These are phyloP conservation scores for Graphium colonna DNA, from an alignment of 2,888 invertebrate genomes.

Conservation along the genomic window DNA sequence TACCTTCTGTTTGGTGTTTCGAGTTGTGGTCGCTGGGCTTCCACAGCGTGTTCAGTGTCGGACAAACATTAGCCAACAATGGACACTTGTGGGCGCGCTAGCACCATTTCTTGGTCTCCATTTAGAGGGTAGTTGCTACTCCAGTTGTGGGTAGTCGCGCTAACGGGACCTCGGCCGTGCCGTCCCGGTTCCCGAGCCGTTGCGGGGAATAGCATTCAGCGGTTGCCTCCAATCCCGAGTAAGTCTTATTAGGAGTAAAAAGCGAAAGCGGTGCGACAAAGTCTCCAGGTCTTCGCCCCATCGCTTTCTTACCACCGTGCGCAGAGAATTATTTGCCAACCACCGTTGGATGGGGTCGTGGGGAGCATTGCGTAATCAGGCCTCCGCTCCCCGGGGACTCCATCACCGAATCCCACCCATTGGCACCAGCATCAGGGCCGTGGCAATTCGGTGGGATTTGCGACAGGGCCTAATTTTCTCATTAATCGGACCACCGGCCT, in stretches of 20 bases:
- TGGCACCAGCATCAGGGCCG: constrained; percentile 6
- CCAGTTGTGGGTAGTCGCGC: neutral
- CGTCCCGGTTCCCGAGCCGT: constrained; percentile 17
- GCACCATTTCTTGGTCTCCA: neutral
- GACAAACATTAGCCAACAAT: too few species aligned
- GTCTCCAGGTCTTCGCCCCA: neutral
- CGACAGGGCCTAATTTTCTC: neutral
- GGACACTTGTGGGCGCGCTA: neutral
- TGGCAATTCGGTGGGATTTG: constrained; percentile 12
- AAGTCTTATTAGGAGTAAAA: constrained; percentile 12
- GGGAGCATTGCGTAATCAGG: constrained; percentile 9
- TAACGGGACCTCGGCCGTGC: neutral
- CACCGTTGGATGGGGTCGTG: constrained; percentile 1
- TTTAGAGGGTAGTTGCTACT: neutral
- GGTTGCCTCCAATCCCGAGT: constrained; percentile 18
- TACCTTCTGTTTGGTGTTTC: neutral
- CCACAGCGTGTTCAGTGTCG: neutral
- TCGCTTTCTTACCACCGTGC: neutral
- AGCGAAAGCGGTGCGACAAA: neutral
- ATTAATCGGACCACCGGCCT: neutral
- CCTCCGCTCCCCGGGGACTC: neutral
- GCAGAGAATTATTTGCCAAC: too few species aligned
- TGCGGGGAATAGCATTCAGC: constrained; percentile 18
- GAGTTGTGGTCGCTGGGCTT: neutral
- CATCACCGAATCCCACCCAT: neutral